These are phyloP conservation scores for Vireo griseus DNA, from an alignment of 2,797 vertebrate species.

Conservation along the genomic window DNA sequence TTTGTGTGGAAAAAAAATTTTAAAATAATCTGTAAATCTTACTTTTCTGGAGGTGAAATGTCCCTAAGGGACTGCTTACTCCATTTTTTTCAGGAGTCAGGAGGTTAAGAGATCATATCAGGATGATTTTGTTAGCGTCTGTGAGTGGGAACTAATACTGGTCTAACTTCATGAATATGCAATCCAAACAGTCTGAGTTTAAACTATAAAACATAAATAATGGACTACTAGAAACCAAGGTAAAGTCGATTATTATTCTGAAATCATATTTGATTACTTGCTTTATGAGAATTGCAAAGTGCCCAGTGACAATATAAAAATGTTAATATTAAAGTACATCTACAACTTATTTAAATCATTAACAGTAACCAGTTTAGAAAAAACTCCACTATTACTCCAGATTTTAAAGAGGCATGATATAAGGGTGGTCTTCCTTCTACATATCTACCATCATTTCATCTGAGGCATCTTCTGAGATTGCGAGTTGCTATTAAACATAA, in stretches of 20 bases:
- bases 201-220: background rate
- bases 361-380: background rate
- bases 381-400: accelerated
- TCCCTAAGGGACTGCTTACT: background rate
- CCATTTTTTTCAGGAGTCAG: background rate
- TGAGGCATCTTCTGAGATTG: background rate
- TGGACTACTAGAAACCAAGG: background rate
- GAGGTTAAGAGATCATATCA: background rate
- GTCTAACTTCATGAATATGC: background rate
- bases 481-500: background rate
- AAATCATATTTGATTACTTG: background rate
- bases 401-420: background rate
- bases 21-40: background rate
- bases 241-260: background rate
- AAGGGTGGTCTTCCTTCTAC: background rate
- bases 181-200: background rate
- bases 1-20: background rate
- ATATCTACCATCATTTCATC: background rate
- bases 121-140: background rate
- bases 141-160: background rate
- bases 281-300: background rate
- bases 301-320: background rate
- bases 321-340: background rate
- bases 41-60: background rate
- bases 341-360: background rate